Conservation (phyloP, 2,113 vertebrate species). For the Glareola pratincola region DNA sequence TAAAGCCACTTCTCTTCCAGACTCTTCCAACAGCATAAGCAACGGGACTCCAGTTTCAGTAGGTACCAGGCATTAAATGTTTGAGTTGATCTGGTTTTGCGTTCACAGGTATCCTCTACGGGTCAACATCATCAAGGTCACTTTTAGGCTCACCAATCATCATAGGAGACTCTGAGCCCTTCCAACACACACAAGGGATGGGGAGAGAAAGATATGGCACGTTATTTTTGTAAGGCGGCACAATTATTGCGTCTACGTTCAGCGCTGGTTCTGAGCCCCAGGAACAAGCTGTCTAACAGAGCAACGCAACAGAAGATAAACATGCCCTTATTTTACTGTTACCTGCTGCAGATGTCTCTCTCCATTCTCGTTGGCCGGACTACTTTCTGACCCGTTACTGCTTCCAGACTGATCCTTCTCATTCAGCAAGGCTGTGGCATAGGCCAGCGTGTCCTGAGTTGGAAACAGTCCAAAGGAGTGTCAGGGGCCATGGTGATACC, state of each 20-base stretch:
- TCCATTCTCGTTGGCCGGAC: slow-evolving; percentile 92
- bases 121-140: slow-evolving; percentile 95
- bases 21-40: slow-evolving; percentile 23
- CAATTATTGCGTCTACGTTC: neutral
- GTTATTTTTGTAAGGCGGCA: neutral
- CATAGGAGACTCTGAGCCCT: slow-evolving; percentile 98
- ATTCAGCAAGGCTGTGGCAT: slow-evolving; percentile 94
- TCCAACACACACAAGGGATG: slow-evolving; percentile 10
- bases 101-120: slow-evolving; percentile 70
- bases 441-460: slow-evolving; percentile 91
- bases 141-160: slow-evolving; percentile 95
- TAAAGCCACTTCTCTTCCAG: slow-evolving; percentile 36
- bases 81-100: neutral
- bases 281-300: neutral
- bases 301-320: neutral
- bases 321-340: neutral
- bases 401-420: slow-evolving; percentile 98
- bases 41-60: slow-evolving; percentile 56
- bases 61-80: slow-evolving; percentile 23
- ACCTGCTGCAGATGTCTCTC: slow-evolving; percentile 94
- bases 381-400: slow-evolving; percentile 96
- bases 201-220: neutral
- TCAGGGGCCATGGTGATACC: neutral
- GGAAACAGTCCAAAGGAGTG: neutral
- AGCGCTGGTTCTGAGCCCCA: neutral